A percentile compares a stretch with the other conserved stretches of the same genome.
phyloP scores from a whole-genome alignment of 1,140 invertebrate species.

The Drosophila sp. region DNA sequence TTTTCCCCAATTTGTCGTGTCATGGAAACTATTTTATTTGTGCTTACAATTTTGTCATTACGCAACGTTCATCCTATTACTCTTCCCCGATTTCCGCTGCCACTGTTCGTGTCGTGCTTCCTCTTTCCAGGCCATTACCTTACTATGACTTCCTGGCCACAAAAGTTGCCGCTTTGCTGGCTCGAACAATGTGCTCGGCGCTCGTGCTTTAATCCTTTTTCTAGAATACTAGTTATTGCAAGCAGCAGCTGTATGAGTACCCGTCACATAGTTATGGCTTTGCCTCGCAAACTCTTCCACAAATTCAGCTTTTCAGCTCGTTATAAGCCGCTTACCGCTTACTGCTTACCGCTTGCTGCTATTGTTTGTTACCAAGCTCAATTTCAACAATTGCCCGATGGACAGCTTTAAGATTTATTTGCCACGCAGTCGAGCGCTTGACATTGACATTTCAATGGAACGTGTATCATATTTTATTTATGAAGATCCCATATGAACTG shows the following conservation, averaged over 20 bases:
- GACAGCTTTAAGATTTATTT: slow-evolving; percentile 65
- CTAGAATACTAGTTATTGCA: slow-evolving; percentile 54
- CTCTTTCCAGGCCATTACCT: slow-evolving; percentile 63
- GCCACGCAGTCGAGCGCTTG: slow-evolving; percentile 38
- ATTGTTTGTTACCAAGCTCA: too few species aligned
- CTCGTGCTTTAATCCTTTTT: slow-evolving; percentile 64
- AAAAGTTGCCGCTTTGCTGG: slow-evolving; percentile 33
- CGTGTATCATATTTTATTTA: slow-evolving; percentile 11
- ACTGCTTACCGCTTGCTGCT: slow-evolving; percentile 45
- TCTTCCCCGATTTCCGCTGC: background rate
- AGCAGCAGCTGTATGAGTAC: slow-evolving; percentile 43
- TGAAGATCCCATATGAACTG: slow-evolving; percentile 8
- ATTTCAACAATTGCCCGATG: slow-evolving; percentile 63
- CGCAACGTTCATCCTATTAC: slow-evolving; percentile 41
- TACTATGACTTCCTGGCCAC: slow-evolving; percentile 71
- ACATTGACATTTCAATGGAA: slow-evolving; percentile 63
- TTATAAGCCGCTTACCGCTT: slow-evolving; percentile 74
- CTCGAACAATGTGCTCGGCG: slow-evolving; percentile 58
- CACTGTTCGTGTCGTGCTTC: slow-evolving; percentile 31
- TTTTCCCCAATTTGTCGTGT: slow-evolving; percentile 13
- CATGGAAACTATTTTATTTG: slow-evolving; percentile 16
- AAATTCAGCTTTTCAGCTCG: slow-evolving; percentile 21
- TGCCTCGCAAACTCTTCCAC: slow-evolving; percentile 53
- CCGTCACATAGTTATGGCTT: slow-evolving; percentile 69
- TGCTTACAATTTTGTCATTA: slow-evolving; percentile 45